Conservation (phyloP, 2,797 vertebrate species). For the Crypturellus tataupa region DNA sequence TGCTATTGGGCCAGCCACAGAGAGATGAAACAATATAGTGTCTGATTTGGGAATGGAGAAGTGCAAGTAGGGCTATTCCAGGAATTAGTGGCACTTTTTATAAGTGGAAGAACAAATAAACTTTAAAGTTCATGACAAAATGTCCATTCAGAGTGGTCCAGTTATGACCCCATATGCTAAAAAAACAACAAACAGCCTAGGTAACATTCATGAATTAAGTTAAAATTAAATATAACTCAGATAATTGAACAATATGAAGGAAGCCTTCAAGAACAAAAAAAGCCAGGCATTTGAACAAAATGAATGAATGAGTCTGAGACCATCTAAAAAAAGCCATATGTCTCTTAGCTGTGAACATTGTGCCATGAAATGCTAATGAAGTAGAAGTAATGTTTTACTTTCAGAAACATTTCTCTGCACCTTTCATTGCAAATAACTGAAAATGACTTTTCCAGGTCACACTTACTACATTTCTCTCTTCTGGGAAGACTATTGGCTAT, state of each 20-base stretch:
- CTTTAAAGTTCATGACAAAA: not conserved
- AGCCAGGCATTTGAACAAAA: not conserved
- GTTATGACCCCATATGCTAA: not conserved
- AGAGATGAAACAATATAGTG: not conserved
- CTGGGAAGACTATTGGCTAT: not conserved
- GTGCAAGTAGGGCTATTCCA: not conserved
- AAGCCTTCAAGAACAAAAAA: not conserved
- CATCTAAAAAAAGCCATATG: not conserved
- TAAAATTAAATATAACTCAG: not conserved
- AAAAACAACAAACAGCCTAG: not conserved
- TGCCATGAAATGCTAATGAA: not conserved
- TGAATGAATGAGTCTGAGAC: not conserved
- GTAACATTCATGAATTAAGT: fast-evolving
- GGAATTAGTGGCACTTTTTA: not conserved
- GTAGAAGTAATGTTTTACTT: not conserved
- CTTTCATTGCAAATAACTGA: not conserved
- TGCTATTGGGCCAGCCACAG: not conserved
- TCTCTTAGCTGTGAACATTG: not conserved
- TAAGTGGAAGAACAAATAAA: not conserved
- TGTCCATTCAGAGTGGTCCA: not conserved
- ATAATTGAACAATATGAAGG: not conserved
- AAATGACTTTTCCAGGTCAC: not conserved
- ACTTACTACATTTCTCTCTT: not conserved
- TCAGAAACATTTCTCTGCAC: not conserved
- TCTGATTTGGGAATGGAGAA: not conserved